Evolutionary conservation across 2,797 vertebrate genomes (phyloP).

Genomic region (Hemibagrus guttatus): DNA sequence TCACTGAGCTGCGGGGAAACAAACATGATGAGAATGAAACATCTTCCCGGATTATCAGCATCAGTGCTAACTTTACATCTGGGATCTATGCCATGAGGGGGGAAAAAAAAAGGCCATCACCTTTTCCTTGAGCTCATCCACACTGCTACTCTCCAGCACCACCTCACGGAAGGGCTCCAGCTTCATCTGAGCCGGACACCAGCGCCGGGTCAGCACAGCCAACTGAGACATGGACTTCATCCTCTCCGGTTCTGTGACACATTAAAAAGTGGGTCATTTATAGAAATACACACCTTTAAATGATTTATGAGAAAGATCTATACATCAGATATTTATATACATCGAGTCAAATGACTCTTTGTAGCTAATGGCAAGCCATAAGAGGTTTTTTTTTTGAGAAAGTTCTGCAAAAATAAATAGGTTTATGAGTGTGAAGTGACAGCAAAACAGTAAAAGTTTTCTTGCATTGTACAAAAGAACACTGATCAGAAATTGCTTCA

Average conservation of each 20-base stretch:
- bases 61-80: not conserved
- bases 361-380: not conserved
- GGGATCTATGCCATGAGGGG: not conserved
- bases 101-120: conserved; percentile 61
- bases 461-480: not conserved
- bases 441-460: not conserved
- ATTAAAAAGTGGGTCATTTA: not conserved
- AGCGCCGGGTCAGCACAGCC: conserved; percentile 88
- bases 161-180: conserved; percentile 92
- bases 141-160: conserved; percentile 94
- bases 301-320: no score
- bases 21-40: conserved; percentile 11
- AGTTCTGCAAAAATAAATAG: not conserved
- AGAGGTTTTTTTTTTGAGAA: not conserved
- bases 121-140: conserved; percentile 95
- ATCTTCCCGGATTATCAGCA: not conserved
- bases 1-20: conserved; percentile 84
- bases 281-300: no score
- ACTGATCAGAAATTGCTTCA: not conserved
- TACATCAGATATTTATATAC: not conserved
- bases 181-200: conserved; percentile 90
- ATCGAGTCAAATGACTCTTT: not conserved
- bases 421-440: no score
- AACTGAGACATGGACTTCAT: conserved; percentile 99
- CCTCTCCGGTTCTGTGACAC: conserved; percentile 84